phyloP scores from a whole-genome alignment of 2,797 vertebrate species.

The Xiphophorus birchmanni region DNA sequence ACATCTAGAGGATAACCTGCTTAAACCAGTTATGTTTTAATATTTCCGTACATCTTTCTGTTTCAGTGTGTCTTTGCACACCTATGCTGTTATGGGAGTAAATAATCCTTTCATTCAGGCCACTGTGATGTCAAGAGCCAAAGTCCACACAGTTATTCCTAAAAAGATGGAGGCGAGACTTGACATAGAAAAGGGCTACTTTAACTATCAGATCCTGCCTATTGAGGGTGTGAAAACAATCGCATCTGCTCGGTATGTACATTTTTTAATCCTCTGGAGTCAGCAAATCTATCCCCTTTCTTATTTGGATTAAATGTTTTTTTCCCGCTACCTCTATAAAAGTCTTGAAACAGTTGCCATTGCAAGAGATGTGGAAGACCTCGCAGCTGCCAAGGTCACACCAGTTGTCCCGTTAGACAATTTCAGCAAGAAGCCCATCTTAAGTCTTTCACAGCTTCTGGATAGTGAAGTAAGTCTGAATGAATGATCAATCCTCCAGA shows the following conservation, averaged over 20 bases:
- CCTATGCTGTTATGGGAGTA: slow-evolving; percentile 84
- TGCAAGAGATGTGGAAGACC: slow-evolving; percentile 84
- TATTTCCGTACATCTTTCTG: slow-evolving; percentile 29
- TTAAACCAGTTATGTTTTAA: neutral
- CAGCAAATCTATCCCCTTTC: neutral
- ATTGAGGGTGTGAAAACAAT: slow-evolving; percentile 74
- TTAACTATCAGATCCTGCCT: slow-evolving; percentile 82
- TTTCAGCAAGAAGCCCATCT: slow-evolving; percentile 39
- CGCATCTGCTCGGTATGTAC: slow-evolving; percentile 71
- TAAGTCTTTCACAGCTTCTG: slow-evolving; percentile 40
- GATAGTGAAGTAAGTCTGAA: slow-evolving; percentile 66
- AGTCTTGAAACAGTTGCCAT: slow-evolving; percentile 84
- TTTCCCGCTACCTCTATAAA: slow-evolving; percentile 28
- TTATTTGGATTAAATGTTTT: neutral
- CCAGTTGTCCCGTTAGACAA: slow-evolving; percentile 75
- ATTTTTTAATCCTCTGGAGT: slow-evolving; percentile 2
- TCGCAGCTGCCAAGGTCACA: slow-evolving; percentile 72
- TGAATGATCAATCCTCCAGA: neutral
- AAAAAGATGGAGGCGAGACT: slow-evolving; percentile 72
- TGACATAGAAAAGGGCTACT: slow-evolving; percentile 78
- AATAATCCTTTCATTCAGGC: slow-evolving; percentile 83
- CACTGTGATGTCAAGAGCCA: slow-evolving; percentile 74
- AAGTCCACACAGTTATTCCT: slow-evolving; percentile 72
- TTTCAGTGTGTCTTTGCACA: slow-evolving; percentile 80
- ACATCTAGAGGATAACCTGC: neutral